Evolutionary conservation across 2,797 vertebrate genomes (phyloP).

Genomic region (Bothrops alternatus): DNA sequence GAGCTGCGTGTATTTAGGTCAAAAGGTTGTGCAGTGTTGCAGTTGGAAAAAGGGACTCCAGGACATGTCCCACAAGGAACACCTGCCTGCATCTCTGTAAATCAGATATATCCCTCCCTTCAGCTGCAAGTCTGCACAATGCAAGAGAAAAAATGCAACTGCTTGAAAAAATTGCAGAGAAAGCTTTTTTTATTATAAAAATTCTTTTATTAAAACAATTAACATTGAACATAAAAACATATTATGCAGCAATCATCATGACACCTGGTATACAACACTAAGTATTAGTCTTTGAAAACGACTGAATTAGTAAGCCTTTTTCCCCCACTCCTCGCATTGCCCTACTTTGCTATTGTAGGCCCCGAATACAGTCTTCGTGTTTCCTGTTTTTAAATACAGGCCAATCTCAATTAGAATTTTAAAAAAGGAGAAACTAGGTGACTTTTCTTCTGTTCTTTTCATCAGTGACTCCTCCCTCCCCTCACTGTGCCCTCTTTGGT

Average conservation of each 20-base stretch:
- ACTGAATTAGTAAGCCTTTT: too few relatives aligned
- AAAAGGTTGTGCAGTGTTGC: background rate
- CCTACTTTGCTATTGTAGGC: background rate
- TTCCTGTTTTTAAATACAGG: background rate
- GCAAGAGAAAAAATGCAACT: background rate
- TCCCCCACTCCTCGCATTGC: too few relatives aligned
- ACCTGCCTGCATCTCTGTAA: background rate
- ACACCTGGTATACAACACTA: too few relatives aligned
- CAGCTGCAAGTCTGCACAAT: background rate
- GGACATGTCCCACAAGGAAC: background rate
- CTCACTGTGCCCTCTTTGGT: background rate
- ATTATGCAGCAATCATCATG: too few relatives aligned
- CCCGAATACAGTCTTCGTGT: background rate
- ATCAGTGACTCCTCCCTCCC: background rate
- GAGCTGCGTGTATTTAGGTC: background rate
- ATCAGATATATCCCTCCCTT: background rate
- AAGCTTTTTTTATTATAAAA: too few relatives aligned
- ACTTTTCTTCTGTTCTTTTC: background rate
- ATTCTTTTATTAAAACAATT: too few relatives aligned
- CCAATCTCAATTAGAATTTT: background rate
- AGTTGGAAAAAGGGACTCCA: background rate
- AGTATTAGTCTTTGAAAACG: too few relatives aligned
- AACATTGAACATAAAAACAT: too few relatives aligned
- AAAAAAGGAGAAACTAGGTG: background rate
- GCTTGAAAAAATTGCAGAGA: background rate